These are phyloP conservation scores for Casuarius casuarius DNA, from an alignment of 2,113 vertebrate genomes.

Conservation along the genomic window DNA sequence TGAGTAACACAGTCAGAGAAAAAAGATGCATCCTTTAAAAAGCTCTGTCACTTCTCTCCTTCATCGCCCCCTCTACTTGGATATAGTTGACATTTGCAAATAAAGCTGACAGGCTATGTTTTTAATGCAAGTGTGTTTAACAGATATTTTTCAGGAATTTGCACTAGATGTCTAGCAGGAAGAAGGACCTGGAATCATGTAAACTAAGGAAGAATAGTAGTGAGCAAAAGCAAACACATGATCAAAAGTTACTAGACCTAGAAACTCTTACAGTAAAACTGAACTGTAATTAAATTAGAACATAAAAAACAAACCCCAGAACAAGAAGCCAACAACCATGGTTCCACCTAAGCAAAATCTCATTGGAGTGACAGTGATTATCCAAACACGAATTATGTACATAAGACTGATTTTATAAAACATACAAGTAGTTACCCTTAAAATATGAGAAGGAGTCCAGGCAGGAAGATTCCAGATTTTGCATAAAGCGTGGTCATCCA, in stretches of 20 bases:
- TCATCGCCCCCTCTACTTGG: neutral
- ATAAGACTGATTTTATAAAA: neutral
- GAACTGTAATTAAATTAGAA: slow-evolving; percentile 10
- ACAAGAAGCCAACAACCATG: neutral
- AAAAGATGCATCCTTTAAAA: neutral
- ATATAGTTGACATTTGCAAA: neutral
- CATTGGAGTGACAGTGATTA: neutral
- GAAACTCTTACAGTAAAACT: neutral
- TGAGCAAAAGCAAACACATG: neutral
- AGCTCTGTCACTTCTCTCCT: neutral
- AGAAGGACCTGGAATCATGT: neutral
- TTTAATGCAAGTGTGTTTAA: neutral
- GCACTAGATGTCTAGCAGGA: neutral
- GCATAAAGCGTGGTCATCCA: slow-evolving; percentile 60
- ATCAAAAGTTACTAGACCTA: neutral
- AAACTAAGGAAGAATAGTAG: neutral
- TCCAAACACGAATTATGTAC: rapidly evolving
- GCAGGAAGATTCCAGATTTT: slow-evolving; percentile 65
- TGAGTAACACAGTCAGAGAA: neutral
- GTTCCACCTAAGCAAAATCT: neutral
- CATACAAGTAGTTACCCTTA: slow-evolving; percentile 56
- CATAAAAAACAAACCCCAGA: neutral
- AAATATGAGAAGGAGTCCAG: slow-evolving; percentile 40
- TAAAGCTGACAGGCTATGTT: neutral
- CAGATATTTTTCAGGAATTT: neutral